Evolutionary conservation across 1,140 invertebrate species (phyloP).

Genomic region (Tribolium castaneum): DNA sequence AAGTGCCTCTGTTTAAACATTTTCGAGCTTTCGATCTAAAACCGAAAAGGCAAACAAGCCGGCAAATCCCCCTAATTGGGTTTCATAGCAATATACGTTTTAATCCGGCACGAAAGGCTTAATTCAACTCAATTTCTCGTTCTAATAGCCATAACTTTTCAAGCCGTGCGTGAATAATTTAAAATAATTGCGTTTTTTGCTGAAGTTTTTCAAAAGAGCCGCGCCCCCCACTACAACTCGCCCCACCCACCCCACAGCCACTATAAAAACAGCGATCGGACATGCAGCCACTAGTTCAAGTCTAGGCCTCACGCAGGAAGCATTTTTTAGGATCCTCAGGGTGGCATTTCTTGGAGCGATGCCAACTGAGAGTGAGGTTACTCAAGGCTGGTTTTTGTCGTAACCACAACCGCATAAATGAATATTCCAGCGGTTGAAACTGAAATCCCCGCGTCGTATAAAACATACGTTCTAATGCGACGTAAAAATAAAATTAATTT

Average conservation of each 20-base stretch:
- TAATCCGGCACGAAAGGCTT: neutral
- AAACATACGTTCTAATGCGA: neutral
- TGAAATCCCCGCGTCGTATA: constrained; percentile 1
- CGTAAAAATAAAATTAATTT: neutral
- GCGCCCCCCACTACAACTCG: neutral
- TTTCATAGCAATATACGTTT: constrained; percentile 9
- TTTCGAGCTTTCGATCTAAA: neutral
- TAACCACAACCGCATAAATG: constrained; percentile 12
- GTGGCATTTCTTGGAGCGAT: neutral
- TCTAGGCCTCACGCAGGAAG: neutral
- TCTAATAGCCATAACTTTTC: no score
- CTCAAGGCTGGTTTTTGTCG: constrained; percentile 25
- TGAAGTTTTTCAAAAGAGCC: neutral
- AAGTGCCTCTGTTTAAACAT: neutral
- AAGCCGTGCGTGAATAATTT: no score
- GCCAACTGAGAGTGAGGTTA: constrained; percentile 20
- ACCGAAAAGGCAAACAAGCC: constrained; percentile 26
- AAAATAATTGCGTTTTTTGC: neutral
- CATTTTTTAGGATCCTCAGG: neutral
- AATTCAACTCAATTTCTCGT: no score
- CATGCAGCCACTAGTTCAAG: neutral
- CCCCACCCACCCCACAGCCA: neutral
- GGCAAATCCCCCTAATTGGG: neutral
- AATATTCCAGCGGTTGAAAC: constrained; percentile 21
- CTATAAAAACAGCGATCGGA: neutral